Evolutionary conservation across 30 jellyfish, hydroid and myxozoan species (phyloP).

Genomic region (Cassiopea andromeda): DNA sequence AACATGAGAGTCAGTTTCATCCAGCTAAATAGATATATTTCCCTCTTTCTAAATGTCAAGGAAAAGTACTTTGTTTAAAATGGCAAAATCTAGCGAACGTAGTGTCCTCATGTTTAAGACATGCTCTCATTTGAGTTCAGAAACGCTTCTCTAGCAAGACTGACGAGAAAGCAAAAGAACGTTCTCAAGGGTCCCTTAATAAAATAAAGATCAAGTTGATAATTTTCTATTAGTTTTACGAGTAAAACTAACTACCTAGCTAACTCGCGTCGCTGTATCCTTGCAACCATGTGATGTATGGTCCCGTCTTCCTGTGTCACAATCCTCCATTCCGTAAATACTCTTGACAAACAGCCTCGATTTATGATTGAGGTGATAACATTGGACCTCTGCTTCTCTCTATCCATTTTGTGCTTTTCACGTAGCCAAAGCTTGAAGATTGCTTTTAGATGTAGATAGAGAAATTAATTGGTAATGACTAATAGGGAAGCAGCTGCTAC

Average conservation of each 20-base stretch:
- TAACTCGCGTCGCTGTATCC: conserved; percentile 42
- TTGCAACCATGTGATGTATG: conserved; percentile 56
- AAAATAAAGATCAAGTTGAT: too few species aligned
- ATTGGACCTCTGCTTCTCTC: conserved; percentile 28
- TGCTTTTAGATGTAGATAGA: neutral
- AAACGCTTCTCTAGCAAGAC: too few species aligned
- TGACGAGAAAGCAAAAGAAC: too few species aligned
- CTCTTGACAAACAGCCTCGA: conserved; percentile 56
- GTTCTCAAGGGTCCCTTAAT: too few species aligned
- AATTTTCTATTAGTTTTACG: neutral
- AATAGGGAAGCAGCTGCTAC: neutral
- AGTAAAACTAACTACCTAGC: conserved; percentile 37
- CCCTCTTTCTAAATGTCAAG: too few species aligned
- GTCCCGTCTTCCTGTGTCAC: conserved; percentile 66
- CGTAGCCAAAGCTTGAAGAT: conserved; percentile 43
- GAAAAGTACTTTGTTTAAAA: too few species aligned
- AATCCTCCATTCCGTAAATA: conserved; percentile 67
- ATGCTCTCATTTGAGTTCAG: too few species aligned
- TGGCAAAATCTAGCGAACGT: too few species aligned
- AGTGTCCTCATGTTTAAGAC: too few species aligned
- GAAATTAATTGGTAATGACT: neutral
- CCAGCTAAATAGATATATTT: too few species aligned
- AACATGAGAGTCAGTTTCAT: too few species aligned
- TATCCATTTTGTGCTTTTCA: conserved; percentile 32
- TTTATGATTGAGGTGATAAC: conserved; percentile 46